phyloP scores from a whole-genome alignment of 2,888 invertebrate genomes.

The Aphelenchoides bicaudatus region DNA sequence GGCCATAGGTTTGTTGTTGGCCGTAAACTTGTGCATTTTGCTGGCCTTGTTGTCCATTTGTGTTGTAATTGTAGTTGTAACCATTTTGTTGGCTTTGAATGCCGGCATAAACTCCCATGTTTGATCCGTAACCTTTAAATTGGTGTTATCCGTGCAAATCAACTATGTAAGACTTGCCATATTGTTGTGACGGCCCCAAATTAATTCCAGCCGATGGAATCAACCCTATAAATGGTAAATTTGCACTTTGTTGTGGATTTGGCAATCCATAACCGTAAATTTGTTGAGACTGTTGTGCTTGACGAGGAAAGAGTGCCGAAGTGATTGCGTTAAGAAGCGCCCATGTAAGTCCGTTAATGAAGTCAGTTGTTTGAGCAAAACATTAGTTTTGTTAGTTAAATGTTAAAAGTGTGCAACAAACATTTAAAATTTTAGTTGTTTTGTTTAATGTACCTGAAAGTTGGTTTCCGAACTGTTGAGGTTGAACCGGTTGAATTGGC shows the following conservation, averaged over 20 bases:
- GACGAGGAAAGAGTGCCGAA: slow-evolving; percentile 8
- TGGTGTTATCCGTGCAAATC: background rate
- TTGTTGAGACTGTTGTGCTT: background rate
- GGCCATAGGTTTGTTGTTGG: background rate
- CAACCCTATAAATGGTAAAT: background rate
- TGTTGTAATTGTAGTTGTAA: background rate
- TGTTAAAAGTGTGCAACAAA: background rate
- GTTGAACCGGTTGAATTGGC: no score
- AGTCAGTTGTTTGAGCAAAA: background rate
- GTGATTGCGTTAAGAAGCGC: slow-evolving; percentile 13
- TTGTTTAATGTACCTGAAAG: no score
- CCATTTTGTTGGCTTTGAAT: slow-evolving; percentile 15
- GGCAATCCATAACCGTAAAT: no score
- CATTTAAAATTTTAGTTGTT: no score
- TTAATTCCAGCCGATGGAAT: background rate
- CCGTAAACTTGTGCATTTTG: no score
- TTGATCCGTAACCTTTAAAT: slow-evolving; percentile 32
- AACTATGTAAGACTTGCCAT: background rate
- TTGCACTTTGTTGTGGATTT: background rate
- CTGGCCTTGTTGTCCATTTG: no score
- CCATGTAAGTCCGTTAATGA: slow-evolving; percentile 3
- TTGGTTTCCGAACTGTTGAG: no score
- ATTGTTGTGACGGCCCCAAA: slow-evolving; percentile 7
- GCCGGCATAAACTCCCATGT: slow-evolving; percentile 36
- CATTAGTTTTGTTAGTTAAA: background rate